A percentile compares a stretch with the other conserved stretches of the same genome.
phyloP scores from a whole-genome alignment of 1,140 invertebrate genomes.

The Euura lappo region DNA sequence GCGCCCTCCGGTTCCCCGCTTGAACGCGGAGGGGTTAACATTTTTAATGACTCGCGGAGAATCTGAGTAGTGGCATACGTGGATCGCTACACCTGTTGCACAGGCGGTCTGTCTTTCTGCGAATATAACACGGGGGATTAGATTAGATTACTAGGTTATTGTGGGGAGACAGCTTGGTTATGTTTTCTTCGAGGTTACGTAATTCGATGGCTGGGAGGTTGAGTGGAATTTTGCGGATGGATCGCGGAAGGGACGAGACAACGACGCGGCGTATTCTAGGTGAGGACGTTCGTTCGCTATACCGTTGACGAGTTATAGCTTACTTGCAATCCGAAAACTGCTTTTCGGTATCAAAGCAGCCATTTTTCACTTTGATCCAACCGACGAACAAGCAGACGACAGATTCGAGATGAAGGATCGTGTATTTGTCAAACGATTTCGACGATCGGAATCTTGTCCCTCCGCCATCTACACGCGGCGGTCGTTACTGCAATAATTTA shows the following conservation, averaged over 20 bases:
- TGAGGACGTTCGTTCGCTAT: background rate
- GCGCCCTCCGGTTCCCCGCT: constrained; percentile 90
- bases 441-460: background rate
- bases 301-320: constrained; percentile 12
- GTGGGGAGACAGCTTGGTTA: background rate
- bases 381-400: background rate
- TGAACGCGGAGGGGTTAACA: constrained; percentile 69
- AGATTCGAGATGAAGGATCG: background rate
- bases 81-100: constrained; percentile 29
- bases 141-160: constrained; percentile 12
- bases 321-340: constrained; percentile 30
- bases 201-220: no score
- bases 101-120: constrained; percentile 37
- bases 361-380: constrained; percentile 25
- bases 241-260: no score
- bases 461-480: background rate
- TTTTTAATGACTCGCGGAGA: constrained; percentile 51
- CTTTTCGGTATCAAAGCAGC: constrained; percentile 34
- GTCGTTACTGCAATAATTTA: no score
- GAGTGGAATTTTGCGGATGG: no score
- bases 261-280: no score
- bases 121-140: constrained; percentile 18
- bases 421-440: background rate
- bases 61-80: constrained; percentile 48
- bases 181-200: no score